Conservation (phyloP, 2,113 vertebrate genomes). For the Periophthalmodon schlosseri region DNA sequence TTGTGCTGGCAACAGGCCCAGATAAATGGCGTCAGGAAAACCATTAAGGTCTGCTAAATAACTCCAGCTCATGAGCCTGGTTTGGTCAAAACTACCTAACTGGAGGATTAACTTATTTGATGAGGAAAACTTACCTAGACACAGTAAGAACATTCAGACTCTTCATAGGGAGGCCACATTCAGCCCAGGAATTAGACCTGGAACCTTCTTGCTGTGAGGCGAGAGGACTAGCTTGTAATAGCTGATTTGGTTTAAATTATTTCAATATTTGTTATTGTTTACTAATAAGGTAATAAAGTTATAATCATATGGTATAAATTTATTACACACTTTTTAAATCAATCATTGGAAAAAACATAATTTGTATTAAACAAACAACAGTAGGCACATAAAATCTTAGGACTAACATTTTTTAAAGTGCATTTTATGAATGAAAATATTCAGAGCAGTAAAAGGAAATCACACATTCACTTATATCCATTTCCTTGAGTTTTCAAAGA, state of each 20-base stretch:
- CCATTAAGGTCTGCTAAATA: background rate
- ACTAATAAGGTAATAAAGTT: background rate
- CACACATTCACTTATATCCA: constrained; percentile 12
- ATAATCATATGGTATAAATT: too few species aligned
- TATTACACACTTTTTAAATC: too few species aligned
- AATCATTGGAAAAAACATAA: too few species aligned
- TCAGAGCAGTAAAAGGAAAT: constrained; percentile 1
- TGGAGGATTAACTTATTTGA: too few species aligned
- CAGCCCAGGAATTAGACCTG: too few species aligned
- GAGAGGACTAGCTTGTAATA: background rate
- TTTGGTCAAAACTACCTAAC: too few species aligned
- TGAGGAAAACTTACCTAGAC: too few species aligned
- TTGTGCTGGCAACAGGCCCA: background rate
- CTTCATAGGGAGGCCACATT: too few species aligned
- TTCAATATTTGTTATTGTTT: background rate
- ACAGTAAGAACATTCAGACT: too few species aligned
- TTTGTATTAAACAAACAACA: background rate
- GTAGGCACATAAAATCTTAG: background rate
- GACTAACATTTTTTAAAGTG: background rate
- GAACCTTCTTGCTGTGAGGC: background rate
- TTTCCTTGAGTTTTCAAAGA: constrained; percentile 10
- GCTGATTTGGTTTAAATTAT: background rate
- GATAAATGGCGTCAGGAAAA: background rate
- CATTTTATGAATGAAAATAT: background rate
- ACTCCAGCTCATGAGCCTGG: too few species aligned